Base-by-base conservation (phyloP, 2,888 invertebrate species). In the Chalcis sispes region DNA sequence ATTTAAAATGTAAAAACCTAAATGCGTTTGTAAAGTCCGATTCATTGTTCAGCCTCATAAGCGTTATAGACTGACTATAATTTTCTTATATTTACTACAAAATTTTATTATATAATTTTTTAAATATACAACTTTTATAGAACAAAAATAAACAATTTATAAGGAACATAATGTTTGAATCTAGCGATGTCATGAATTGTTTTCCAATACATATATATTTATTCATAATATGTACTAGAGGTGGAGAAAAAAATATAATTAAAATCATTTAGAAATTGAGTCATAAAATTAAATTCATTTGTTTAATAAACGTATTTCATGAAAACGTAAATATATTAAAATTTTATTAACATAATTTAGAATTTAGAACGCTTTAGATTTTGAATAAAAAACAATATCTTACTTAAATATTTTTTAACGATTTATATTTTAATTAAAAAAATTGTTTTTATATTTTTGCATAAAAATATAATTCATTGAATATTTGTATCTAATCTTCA, bases 1-100 rank as follows among this genome's bases (percentile, higher is more conserved):
- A 56, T 67, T 72, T 48, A 67, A 64, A 59, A 58, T 54, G 42
- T 69, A 73, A 70, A 69, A 59, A 54, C 32, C 36, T 64, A 72
- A 72, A 67, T 72, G 69, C 36, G 15, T 50, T 20, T 8, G 5
- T 69, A 61, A 67, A 7, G n/a, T 27, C 10, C 18, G 20, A 65
- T 56, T 54, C 48, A 5, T 58, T 8, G 5, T 56, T 74, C 61
- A 62, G 27, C 48, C 29, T 64, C 42, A n/a, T 20, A 32, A 18
- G 40, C 50, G 54, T 69, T 36, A 1, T 40, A 36, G 29, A 58
- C 20, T 70, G 5, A 56, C 48, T 48, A 62, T 15, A 15, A 42
- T 64, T 8, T 18, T 27, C 25, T 15, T 50, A 10, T 27, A 46
- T 18, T 20, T 46, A 18, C 3, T 62, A 46, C 20, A 48, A 50